Evolutionary conservation across 2,113 vertebrate species (phyloP), one percentile per base, ranked within the genome.

Genomic region (Xiphophorus maculatus): DNA sequence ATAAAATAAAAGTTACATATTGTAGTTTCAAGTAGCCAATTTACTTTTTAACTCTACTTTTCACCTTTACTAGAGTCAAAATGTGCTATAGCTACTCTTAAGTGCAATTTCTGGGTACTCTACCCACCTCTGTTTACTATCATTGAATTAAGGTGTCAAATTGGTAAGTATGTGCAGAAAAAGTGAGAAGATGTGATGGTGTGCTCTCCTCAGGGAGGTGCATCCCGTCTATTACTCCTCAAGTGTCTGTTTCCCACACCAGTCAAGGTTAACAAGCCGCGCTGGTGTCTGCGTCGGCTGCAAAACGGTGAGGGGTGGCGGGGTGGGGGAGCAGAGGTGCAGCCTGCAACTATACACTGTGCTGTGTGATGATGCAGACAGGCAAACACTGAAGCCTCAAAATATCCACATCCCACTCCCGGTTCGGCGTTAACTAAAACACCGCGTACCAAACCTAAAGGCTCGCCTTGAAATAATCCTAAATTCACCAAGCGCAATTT

Each of bases 211-310:
- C 63, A 68, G 32, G 35, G 64, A n/a, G 74, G 71, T 82, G 80
- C 83, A 80, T 76, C 85, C 68, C 66, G 62, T 35, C 66, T 14
- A 70, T 86, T 84, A 76, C 86, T 93, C 86, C 85, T 84, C 88
- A 93, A 93, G 89, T 91, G 92, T 92, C 89, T 90, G 86, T 74
- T 93, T 90, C 87, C 89, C 88, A 88, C 87, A 89, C 83, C 87
- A 90, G 91, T 88, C 93, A 92, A 93, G 93, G 93, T 94, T 94
- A 94, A 94, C 90, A 90, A 93, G 90, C 88, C 84, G 86, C 83
- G 86, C 89, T 85, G 78, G 83, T 91, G 91, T 92, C 92, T 93
- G 88, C 87, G 83, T 81, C 88, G 84, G 85, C 79, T 82, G 82
- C 81, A 83, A 85, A 82, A 82, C 73, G 67, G 75, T 82, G 86